Base-by-base conservation (phyloP, 1,140 invertebrate species). In the Cherax quadricarinatus region DNA sequence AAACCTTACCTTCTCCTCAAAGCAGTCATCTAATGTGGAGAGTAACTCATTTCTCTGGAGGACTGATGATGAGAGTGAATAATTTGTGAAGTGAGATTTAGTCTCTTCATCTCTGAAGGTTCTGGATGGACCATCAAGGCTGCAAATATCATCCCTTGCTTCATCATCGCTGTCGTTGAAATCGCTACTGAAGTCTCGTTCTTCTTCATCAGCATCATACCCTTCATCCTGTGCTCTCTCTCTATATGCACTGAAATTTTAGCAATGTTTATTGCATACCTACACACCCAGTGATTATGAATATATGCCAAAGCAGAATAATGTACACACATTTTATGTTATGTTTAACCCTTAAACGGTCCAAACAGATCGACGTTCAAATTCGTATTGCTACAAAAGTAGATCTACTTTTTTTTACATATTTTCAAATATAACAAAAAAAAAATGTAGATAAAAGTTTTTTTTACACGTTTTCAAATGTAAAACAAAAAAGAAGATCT, bases 11-110 rank as follows among this genome's bases (percentile, higher is more conserved):
- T 89, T 89, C 62, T 84, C 96, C 95, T 99, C 98, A 96, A 99
- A 99, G 94, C 97, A 96, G 94, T 98, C 97, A 96, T 99, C 99
- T 0, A 99, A 95, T 53, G 98, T 94, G 0, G 97, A 96, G 0
- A 99, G 95, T 82, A 98, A 97, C 88, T 98, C 96, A 95, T 98
- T 99, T 93, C 98, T 96, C 88, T 96, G 96, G 5, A 99, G 98
- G 0, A 99, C 97, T 94, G 98, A 98, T 79, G 98, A 99, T 0
- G 97, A 97, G 97, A 99, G 98, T 0, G 98, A 99, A 95, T 99
- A 99, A 94, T 98, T 97, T 0, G 98, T 99, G 95, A 99, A 99
- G 24, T 97, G 95, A 0, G 98, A 98, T 95, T 97, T 98, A 0
- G 97, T 97, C 95, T 98, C 97, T 94, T 97, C 97, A 88, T 97